These are phyloP conservation scores for Gasteruption jaculator DNA, from an alignment of 2,888 invertebrate genomes.

Conservation along the genomic window DNA sequence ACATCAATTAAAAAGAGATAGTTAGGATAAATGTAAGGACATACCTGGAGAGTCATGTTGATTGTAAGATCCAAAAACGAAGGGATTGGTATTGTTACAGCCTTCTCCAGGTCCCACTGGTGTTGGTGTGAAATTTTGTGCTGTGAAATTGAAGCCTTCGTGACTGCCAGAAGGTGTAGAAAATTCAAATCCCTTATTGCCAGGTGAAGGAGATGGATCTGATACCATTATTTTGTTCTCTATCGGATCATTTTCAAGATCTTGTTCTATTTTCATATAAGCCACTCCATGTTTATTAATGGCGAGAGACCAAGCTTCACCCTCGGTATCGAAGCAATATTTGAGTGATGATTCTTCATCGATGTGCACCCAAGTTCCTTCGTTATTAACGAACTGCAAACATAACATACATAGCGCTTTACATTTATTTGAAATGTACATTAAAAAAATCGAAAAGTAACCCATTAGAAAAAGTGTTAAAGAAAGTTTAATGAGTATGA, in stretches of 20 bases:
- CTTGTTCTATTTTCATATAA: constrained; percentile 60
- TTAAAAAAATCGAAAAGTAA: too few relatives aligned
- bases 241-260: constrained; percentile 40
- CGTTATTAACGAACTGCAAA: constrained; percentile 55
- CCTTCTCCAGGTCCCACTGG: constrained; percentile 33
- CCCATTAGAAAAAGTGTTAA: background rate
- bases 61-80: constrained; percentile 49
- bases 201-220: constrained; percentile 39
- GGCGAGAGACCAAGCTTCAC: constrained; percentile 71
- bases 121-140: constrained; percentile 34
- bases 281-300: constrained; percentile 61
- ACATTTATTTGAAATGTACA: too few relatives aligned
- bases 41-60: constrained; percentile 41
- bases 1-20: too few relatives aligned
- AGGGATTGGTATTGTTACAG: constrained; percentile 45
- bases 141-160: constrained; percentile 40
- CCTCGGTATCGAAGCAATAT: constrained; percentile 65
- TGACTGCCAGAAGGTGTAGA: constrained; percentile 44
- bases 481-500: background rate
- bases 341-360: constrained; percentile 60
- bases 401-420: too few relatives aligned
- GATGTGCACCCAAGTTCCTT: constrained; percentile 66
- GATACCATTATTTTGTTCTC: constrained; percentile 32
- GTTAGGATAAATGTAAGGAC: constrained; percentile 3
- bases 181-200: constrained; percentile 60